A percentile compares a stretch with the other conserved stretches of the same genome.
Evolutionary conservation across 2,888 invertebrate genomes (phyloP).

Genomic region (Amiota mariae): DNA sequence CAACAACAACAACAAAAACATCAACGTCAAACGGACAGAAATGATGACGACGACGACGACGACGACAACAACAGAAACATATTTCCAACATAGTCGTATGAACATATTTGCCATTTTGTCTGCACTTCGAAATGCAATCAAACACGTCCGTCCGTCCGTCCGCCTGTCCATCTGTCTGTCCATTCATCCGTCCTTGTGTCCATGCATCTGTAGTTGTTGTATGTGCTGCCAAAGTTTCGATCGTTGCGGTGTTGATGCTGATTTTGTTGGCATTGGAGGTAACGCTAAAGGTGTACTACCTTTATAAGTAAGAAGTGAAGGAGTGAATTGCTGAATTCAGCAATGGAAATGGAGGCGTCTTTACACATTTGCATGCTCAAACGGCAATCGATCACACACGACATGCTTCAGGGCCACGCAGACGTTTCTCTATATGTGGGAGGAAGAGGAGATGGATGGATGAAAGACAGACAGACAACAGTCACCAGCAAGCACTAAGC

Average conservation of each 20-base stretch:
- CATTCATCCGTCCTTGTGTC: neutral
- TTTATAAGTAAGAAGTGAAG: neutral
- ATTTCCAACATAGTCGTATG: constrained; percentile 57
- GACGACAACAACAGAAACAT: constrained; percentile 51
- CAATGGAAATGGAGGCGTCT: constrained; percentile 59
- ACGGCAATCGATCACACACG: constrained; percentile 64
- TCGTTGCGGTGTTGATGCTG: no score
- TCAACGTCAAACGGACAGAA: neutral
- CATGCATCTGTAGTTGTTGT: no score
- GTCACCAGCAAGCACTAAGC: constrained; percentile 51
- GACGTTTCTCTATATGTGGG: neutral
- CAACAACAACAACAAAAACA: neutral
- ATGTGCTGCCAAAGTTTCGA: no score
- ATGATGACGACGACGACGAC: no score
- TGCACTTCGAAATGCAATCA: constrained; percentile 38
- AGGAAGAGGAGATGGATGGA: constrained; percentile 7
- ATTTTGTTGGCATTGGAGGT: constrained; percentile 12
- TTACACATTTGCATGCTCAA: constrained; percentile 68
- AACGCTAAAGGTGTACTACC: neutral
- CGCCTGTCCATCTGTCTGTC: neutral
- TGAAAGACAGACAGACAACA: constrained; percentile 29
- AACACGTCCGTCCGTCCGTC: neutral
- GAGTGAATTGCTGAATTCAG: neutral
- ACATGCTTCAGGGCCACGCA: constrained; percentile 43
- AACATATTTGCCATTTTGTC: constrained; percentile 65